A percentile compares a stretch with the other conserved stretches of the same genome.
Conservation (phyloP, 2,113 vertebrate genomes). For the Melanotaenia duboulayi region DNA sequence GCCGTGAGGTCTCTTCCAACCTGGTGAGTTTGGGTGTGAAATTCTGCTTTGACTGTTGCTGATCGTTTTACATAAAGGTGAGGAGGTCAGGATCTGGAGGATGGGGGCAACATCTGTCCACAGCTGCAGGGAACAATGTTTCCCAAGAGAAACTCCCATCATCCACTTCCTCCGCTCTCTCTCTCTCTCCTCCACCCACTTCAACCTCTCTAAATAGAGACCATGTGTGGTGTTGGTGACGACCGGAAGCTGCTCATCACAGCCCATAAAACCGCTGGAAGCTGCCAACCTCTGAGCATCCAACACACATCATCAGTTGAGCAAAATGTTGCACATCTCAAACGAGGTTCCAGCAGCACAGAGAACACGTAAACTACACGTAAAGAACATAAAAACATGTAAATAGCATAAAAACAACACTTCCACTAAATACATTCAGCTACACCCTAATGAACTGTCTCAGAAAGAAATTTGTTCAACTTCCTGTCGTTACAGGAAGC, state of each 20-base stretch:
- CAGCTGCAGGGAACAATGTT: slow-evolving; percentile 63
- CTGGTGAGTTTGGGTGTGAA: no score
- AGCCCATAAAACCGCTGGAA: slow-evolving; percentile 44
- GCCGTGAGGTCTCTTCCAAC: no score
- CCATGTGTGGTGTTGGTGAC: slow-evolving; percentile 46
- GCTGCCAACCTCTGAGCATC: slow-evolving; percentile 33
- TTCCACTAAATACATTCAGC: no score
- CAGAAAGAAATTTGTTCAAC: no score
- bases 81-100: slow-evolving; percentile 29
- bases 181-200: slow-evolving; percentile 30
- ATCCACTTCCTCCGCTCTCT: slow-evolving; percentile 63
- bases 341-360: no score
- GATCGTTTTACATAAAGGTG: slow-evolving; percentile 15
- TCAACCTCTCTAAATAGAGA: slow-evolving; percentile 48
- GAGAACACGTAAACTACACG: no score
- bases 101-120: slow-evolving; percentile 56
- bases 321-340: background rate
- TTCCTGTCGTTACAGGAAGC: no score
- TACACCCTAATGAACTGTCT: no score
- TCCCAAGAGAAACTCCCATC: slow-evolving; percentile 77
- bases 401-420: no score
- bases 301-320: slow-evolving; percentile 14
- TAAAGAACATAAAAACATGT: no score
- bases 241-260: slow-evolving; percentile 50
- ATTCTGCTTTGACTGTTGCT: background rate